Base-by-base conservation (phyloP, 2,113 vertebrate species). In the Syrmaticus mikado region DNA sequence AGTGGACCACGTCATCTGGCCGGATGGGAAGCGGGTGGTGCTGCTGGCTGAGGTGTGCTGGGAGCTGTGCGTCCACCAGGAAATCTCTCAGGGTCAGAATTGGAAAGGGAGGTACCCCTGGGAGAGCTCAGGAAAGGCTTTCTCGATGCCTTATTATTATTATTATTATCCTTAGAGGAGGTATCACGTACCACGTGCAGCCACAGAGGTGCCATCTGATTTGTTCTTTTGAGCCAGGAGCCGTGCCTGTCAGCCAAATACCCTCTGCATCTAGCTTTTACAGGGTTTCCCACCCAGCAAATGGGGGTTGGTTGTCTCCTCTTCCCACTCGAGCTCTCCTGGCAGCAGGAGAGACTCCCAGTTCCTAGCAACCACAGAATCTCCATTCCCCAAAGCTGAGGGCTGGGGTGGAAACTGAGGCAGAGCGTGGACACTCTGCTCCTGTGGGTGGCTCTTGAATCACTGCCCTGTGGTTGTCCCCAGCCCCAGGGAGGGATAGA, bases 1-100 rank as follows among this genome's bases (percentile, higher is more conserved):
- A 90, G 99, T 99, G 71, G 99, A 99, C 82, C 99, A 99, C 18
- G 98, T 99, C 95, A 99, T 99, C 98, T 99, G 99, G 99, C 99
- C 99, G 0, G 99, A 99, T 4, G 99, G 99, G 76, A 99, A 99
- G 85, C 97, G 99, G 3, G 99, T 99, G 27, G 98, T 99, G 91
- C 97, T 99, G 78, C 98, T 99, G 94, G 99, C 99, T 3, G 99
- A 99, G 98, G 99, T 99, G 97, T 6, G 70, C 52, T 1, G 5
- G 6, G 58, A 65, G 40, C 79, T 27, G 48, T 25, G 60, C 16
- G 28, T 50, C 53, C 3, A 0, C 6, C 2, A 4, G 72, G 85
- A 84, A 36, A 52, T 13, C 28, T 0, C 11, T 11, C 34, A 3
- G 1, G 8, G 65, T 24, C 32, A 11, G 20, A 27, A 41, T 9